These are phyloP conservation scores for Lampropteryx suffumata DNA, from an alignment of 2,888 invertebrate species.

Conservation along the genomic window DNA sequence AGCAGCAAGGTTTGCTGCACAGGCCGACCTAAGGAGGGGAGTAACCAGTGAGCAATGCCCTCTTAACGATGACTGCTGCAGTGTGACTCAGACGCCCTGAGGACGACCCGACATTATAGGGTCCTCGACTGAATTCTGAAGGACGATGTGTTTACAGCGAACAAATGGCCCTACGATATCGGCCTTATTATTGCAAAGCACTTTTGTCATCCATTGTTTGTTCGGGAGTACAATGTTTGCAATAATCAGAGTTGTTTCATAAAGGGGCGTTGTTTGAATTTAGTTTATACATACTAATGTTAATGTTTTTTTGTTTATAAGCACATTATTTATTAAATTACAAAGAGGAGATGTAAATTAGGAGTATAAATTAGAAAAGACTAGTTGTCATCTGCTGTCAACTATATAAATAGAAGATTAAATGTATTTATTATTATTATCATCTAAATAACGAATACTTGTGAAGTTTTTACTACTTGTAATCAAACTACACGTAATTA, in stretches of 20 bases:
- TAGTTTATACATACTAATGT: background rate
- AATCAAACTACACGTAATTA: too few species aligned
- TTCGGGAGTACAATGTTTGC: slow-evolving; percentile 26
- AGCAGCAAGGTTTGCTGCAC: slow-evolving; percentile 57
- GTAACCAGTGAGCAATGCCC: slow-evolving; percentile 78
- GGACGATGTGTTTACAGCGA: slow-evolving; percentile 70
- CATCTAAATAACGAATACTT: too few species aligned
- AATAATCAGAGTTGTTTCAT: slow-evolving; percentile 14
- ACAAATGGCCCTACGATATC: slow-evolving; percentile 56
- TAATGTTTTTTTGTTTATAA: background rate
- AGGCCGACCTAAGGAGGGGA: slow-evolving; percentile 63
- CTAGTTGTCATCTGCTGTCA: too few species aligned
- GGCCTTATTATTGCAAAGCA: slow-evolving; percentile 38
- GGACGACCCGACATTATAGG: slow-evolving; percentile 78
- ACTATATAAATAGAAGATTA: too few species aligned
- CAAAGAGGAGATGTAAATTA: too few species aligned
- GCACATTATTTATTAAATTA: too few species aligned
- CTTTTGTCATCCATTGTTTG: slow-evolving; percentile 35
- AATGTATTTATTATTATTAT: too few species aligned
- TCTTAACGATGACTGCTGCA: slow-evolving; percentile 77
- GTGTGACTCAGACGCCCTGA: slow-evolving; percentile 78
- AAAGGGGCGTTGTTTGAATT: slow-evolving; percentile 7
- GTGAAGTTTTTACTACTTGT: too few species aligned
- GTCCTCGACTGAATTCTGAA: slow-evolving; percentile 78
- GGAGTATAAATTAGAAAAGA: too few species aligned